A percentile compares a stretch with the other conserved stretches of the same genome.
Conservation (phyloP, 2,797 vertebrate species). For the Propithecus deckenii region DNA sequence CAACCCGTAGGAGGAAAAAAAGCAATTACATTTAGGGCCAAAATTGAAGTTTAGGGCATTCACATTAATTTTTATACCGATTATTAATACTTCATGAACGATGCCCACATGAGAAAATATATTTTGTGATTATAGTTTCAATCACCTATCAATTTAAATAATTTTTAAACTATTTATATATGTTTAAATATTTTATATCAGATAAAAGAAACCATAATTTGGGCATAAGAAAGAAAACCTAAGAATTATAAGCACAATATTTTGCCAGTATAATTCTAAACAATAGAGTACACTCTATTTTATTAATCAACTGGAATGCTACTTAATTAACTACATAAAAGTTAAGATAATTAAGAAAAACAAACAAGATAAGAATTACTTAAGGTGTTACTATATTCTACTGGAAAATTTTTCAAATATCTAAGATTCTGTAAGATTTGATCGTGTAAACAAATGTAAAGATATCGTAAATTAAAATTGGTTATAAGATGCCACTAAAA, state of each 20-base stretch:
- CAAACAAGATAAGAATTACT: not conserved
- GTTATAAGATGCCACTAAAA: constrained; percentile 41
- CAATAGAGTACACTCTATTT: not conserved
- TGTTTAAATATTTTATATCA: not conserved
- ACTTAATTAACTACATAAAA: not conserved
- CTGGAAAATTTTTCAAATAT: not conserved
- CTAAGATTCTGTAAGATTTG: constrained; percentile 32
- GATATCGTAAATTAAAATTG: constrained; percentile 26
- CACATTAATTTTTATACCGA: not conserved
- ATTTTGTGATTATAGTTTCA: not conserved
- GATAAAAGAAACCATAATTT: not conserved
- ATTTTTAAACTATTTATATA: not conserved
- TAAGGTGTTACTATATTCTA: not conserved
- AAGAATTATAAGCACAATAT: constrained; percentile 17
- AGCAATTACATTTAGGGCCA: not conserved
- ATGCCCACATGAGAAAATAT: constrained; percentile 4
- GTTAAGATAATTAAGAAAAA: not conserved
- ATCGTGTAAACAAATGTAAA: constrained; percentile 46
- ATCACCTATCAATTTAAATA: constrained; percentile 5
- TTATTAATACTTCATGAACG: constrained; percentile 20
- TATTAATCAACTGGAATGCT: not conserved
- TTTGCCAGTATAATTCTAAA: constrained; percentile 25
- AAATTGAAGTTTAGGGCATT: not conserved
- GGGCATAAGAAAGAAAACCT: constrained; percentile 21
- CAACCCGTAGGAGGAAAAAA: not conserved